Percentiles rank a stretch among this genome's conserved stretches.
phyloP scores from a whole-genome alignment of 2,113 vertebrate genomes.

The rabbit (Oryctolagus cuniculus) region mOryCun1.1 NC_091436.1:96719501-96720000 shows the following conservation, averaged over 20 bases:
- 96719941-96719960: slow-evolving; percentile 90
- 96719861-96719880: background rate
- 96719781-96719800: slow-evolving; percentile 7
- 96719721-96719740: background rate
- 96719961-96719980: slow-evolving; percentile 97
- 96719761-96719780: background rate
- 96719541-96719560: slow-evolving; percentile 13
- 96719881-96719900: background rate
- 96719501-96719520: slow-evolving; percentile 20
- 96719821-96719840: slow-evolving; percentile 6
- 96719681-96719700: background rate
- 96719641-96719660: slow-evolving; percentile 17
- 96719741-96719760: background rate
- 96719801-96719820: slow-evolving; percentile 3
- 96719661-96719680: background rate
- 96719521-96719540: background rate
- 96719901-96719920: slow-evolving; percentile 32
- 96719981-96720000: slow-evolving; percentile 91
- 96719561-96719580: background rate
- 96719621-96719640: background rate
- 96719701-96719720: slow-evolving; percentile 36
- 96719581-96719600: slow-evolving; percentile 25
- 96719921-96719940: slow-evolving; percentile 11
- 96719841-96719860: background rate
- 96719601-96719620: background rate